Evolutionary conservation across 2,113 vertebrate species (phyloP).

Genomic region (Sebastes fasciatus): DNA sequence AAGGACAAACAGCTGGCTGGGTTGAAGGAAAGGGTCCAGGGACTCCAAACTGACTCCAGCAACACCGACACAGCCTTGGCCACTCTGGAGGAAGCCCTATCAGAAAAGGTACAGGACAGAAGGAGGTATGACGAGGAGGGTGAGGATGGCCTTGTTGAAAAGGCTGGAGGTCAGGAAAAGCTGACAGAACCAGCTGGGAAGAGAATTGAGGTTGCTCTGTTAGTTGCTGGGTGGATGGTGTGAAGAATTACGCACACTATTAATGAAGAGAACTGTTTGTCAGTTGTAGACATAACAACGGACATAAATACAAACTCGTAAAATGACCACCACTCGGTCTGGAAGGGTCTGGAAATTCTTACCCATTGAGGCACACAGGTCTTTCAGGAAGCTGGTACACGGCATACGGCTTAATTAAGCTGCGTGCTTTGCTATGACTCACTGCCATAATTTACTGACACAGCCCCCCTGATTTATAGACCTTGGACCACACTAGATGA

Average conservation of each 20-base stretch:
- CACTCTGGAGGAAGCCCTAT: constrained; percentile 95
- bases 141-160: not conserved
- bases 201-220: not conserved
- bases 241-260: not conserved
- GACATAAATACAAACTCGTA: constrained; percentile 17
- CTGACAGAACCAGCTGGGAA: not conserved
- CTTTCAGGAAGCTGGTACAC: constrained; percentile 47
- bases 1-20: constrained; percentile 97
- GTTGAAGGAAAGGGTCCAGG: constrained; percentile 94
- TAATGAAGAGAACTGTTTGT: constrained; percentile 18
- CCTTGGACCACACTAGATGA: constrained; percentile 64
- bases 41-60: constrained; percentile 96
- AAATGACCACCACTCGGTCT: constrained; percentile 19
- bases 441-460: constrained; percentile 59
- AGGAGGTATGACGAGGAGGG: not conserved
- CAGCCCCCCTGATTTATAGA: constrained; percentile 60
- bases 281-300: constrained; percentile 6
- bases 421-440: constrained; percentile 59
- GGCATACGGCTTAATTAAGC: constrained; percentile 43
- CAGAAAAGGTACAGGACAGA: constrained; percentile 90
- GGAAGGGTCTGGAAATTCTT: constrained; percentile 26
- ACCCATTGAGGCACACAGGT: constrained; percentile 26
- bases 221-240: not conserved
- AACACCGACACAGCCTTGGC: constrained; percentile 96
- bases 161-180: not conserved